Base-by-base conservation (phyloP, 2,797 vertebrate genomes). In the Gephyroberyx darwinii region DNA sequence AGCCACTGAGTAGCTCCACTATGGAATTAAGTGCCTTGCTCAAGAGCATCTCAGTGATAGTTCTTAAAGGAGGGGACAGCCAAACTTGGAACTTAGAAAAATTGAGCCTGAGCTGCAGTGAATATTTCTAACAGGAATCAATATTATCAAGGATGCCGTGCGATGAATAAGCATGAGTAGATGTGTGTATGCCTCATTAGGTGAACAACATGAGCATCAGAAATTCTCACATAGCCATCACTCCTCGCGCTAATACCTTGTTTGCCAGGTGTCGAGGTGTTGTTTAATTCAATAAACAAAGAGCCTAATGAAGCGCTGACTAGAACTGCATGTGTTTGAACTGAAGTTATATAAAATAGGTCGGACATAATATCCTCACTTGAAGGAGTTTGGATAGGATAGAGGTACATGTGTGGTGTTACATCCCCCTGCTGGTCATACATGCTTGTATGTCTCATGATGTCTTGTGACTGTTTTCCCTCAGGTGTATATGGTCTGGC, bases 261-360 rank as follows among this genome's bases (percentile, higher is more conserved):
- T 45, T 45, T 45, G 43, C 43, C 52, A 54, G 52, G 52, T 30
- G 22, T 30, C 30, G 52, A 14, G 1, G 9, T 12, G 12, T 30
- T 54, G 52, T 54, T 51, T 54, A 54, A 54, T 54, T 54, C 26
- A 54, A 1, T 51, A 10, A 51, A 51, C 48, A 51, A 22, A 51
- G 12, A 17, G 48, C 20, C 48, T 51, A 20, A 19, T 51, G 48
- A 51, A 51, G 22, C 20, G 5, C 51, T 14, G 19, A 16, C 30
- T 13, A 54, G 9, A 54, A 54, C 30, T 16, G 26, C 13, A 4
- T 26, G 12, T 22, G 10, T 51, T 8, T 20, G 20, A 47, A 47
- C 8, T 47, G 48, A 19, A 20, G n/a, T 5, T 19, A 51, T 51
- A 6, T 6, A 35, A 35, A 35, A 35, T 35, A 35, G 33, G 33